Evolutionary conservation across 2,113 vertebrate genomes (phyloP).

Genomic region (Perca fluviatilis): DNA sequence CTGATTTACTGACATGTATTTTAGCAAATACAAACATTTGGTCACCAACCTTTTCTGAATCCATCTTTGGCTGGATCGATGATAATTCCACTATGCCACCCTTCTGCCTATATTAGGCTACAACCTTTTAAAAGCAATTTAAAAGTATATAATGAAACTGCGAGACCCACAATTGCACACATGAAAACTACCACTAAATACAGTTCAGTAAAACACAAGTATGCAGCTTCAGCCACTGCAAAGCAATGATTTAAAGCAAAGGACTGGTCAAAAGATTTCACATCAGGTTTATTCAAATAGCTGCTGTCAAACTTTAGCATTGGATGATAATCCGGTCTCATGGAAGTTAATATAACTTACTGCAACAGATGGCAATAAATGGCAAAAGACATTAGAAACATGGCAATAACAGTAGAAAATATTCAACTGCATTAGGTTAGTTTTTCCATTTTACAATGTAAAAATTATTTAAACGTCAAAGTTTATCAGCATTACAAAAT

Average conservation of each 20-base stretch:
- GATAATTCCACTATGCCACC: constrained; percentile 3
- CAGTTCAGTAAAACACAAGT: constrained; percentile 37
- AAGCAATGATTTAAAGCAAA: constrained; percentile 38
- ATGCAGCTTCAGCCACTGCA: constrained; percentile 25
- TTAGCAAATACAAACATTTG: not conserved
- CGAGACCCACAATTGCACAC: constrained; percentile 19
- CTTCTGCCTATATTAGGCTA: constrained; percentile 8
- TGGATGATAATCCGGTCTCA: constrained; percentile 84
- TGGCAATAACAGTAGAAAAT: constrained; percentile 48
- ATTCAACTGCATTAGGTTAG: constrained; percentile 28
- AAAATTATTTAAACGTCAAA: constrained; percentile 41
- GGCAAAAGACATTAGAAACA: constrained; percentile 35
- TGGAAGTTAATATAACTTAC: constrained; percentile 79
- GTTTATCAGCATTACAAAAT: constrained; percentile 56
- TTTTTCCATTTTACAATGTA: constrained; percentile 58
- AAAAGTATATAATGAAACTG: constrained; percentile 18
- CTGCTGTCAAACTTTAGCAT: constrained; percentile 69
- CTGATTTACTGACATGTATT: not conserved
- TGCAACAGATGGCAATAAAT: constrained; percentile 48
- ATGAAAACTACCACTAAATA: constrained; percentile 56
- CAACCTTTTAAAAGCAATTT: constrained; percentile 37
- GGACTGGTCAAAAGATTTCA: constrained; percentile 58
- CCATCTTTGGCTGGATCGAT: not conserved
- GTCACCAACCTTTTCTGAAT: not conserved
- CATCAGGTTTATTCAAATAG: constrained; percentile 79